phyloP scores from a whole-genome alignment of 1,140 invertebrate genomes.

The Zaprionus capensis region DNA sequence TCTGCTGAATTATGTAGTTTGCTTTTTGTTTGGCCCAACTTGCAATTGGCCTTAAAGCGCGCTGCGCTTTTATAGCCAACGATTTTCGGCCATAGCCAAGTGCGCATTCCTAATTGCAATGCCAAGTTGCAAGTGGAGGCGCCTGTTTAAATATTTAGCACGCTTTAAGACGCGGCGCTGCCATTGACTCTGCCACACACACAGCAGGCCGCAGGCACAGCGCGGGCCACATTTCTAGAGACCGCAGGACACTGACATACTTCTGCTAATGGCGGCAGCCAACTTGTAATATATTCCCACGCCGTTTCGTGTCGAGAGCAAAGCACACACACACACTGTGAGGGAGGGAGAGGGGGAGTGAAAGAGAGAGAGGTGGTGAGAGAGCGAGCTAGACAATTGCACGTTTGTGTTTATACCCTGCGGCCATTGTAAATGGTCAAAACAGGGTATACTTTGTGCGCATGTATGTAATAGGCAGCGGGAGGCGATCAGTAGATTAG shows the following conservation, averaged over 20 bases:
- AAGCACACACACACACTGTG: neutral
- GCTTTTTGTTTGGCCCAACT: constrained; percentile 48
- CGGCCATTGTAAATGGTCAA: too few species aligned
- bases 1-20: constrained; percentile 74
- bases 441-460: too few species aligned
- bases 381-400: constrained; percentile 58
- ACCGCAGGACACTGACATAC: constrained; percentile 68
- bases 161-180: constrained; percentile 38
- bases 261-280: constrained; percentile 73
- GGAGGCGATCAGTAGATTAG: too few species aligned
- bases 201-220: constrained; percentile 4
- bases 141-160: constrained; percentile 46
- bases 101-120: constrained; percentile 34
- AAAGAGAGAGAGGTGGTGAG: neutral
- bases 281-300: constrained; percentile 82
- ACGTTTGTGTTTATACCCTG: constrained; percentile 57
- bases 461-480: too few species aligned
- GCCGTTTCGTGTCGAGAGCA: constrained; percentile 60
- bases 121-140: neutral
- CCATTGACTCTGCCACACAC: constrained; percentile 4
- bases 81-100: constrained; percentile 6
- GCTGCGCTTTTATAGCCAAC: constrained; percentile 23
- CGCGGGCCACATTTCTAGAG: neutral
- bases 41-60: constrained; percentile 50
- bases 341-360: neutral